Base-by-base conservation (phyloP, 2,888 invertebrate genomes). In the Mayetiola destructor region DNA sequence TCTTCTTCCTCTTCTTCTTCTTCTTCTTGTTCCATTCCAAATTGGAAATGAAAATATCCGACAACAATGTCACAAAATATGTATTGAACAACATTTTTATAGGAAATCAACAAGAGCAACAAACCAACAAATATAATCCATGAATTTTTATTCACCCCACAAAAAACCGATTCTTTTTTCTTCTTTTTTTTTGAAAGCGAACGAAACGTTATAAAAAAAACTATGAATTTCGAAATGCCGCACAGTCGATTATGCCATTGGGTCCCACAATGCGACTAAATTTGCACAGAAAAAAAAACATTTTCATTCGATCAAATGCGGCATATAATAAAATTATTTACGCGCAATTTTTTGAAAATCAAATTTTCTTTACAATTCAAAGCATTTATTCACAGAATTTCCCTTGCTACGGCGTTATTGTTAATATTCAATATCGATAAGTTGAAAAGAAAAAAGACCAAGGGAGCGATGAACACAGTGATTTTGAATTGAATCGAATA, bases 101-200 rank as follows among this genome's bases (percentile, higher is more conserved):
- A n/a, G n/a, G n/a, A n/a, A n/a, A n/a, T n/a, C n/a, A n/a, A n/a
- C n/a, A n/a, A n/a, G n/a, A n/a, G n/a, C n/a, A n/a, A n/a, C n/a
- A 23, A 55, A 37, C 21, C 18, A 10, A 12, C 12, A 37, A 27
- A 37, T 39, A 56, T 40, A 27, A 56, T 29, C 39, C 29, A 56
- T 56, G 56, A 56, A 56, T 56, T 56, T 56, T 56, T 37, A 56
- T 56, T 56, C 56, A 56, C 56, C 56, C 56, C 56, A 56, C 8
- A 56, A 21, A 53, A 37, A n/a, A n/a, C n/a, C n/a, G n/a, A n/a
- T n/a, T n/a, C n/a, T n/a, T n/a, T n/a, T n/a, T n/a, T n/a, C n/a
- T n/a, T n/a, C n/a, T n/a, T n/a, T 48, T 48, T 16, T 48, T 16
- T n/a, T 4, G 23, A 42, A 2, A 23, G 23, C 21, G 14, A 39